Base-by-base conservation (phyloP, 92 coral and sea anemone species). In the Epizoanthus ramosus region DNA sequence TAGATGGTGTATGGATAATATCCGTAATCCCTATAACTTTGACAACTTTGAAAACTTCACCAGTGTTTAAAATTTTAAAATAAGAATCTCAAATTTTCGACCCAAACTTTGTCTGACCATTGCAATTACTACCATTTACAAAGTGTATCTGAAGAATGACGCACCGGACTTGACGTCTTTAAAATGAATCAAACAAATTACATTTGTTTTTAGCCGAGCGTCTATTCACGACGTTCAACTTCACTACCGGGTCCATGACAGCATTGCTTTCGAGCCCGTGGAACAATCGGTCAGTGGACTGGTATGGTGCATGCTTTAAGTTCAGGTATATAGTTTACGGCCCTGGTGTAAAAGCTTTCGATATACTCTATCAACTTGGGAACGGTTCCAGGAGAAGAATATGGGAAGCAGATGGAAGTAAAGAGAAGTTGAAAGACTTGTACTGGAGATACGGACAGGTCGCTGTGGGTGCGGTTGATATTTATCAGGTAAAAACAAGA, bases 361-460 rank as follows among this genome's bases (percentile, higher is more conserved):
- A 41, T 21, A 71, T 90, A 53, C 79, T 70, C 73, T 88, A 90
- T 68, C 60, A 75, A 25, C 15, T 72, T 65, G 80, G 70, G 25
- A 73, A 65, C 6, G 12, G 73, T 69, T 72, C 65, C 9, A 71
- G 83, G 77, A 87, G 84, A 60, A 85, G 84, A 19, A 68, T 90
- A 60, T 90, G 93, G 93, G 69, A 8, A 45, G 88, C 71, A 61
- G 83, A 86, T 16, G 70, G 45, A 8, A 68, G 12, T 22, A 50
- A 63, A 12, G 16, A 8, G 31, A 15, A 10, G 5, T 31, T 6
- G 4, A 37, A 7, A 1, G 22, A 3, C 50, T n/a, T 43, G 18
- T 41, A 69, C 4, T 90, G 93, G 93, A 81, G 84, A 35, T 81
- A 73, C 66, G 93, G 90, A 50, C 93, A 90, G 67, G 82, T 87